Evolutionary conservation across 92 coral and sea anemone genomes (phyloP), one percentile per base, ranked within the genome.

Genomic region (Phymanthus crucifer): DNA sequence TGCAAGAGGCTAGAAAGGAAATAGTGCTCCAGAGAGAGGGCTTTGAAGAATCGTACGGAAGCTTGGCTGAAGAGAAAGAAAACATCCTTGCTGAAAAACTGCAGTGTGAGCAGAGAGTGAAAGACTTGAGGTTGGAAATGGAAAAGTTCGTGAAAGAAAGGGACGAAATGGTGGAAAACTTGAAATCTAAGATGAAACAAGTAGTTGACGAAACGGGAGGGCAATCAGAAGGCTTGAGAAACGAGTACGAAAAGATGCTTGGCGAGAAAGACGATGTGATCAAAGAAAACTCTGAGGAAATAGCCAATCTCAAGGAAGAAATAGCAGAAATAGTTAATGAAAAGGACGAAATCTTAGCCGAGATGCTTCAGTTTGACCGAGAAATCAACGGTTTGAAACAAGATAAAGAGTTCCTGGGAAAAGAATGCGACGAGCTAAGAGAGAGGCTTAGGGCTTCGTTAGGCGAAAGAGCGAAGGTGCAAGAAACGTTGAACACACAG

Each of bases 41-140:
- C 4, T 88, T 78, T 57, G 85, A 85, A 58, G 95, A 88, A 35
- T 81, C 80, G 26, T 70, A 79, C 50, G 40, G 71, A 4, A 73
- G 65, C 23, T 58, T 88, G 26, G 33, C 50, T 40, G 87, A 80
- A 23, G 91, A 87, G 74, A 70, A 73, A 7, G 76, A 87, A 32
- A 64, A 82, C n/a, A 38, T 82, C 40, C 48, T 76, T 27, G 75
- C 71, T 76, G 97, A 92, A 43, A 95, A 95, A 85, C 88, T 80
- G 31, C 89, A 83, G 16, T 83, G 89, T 48, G 98, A 95, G 79
- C 85, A 83, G 79, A 86, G 92, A 33, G 75, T 88, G 16, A 92
- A 95, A 32, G 95, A 90, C 65, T 43, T 95, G 68, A 81, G 98
- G 43, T 72, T 75, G 23, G 97, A 92, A 74, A 81, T 94, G 88